Conservation (phyloP, 1,140 invertebrate genomes). For the Neuroterus valhalla region DNA sequence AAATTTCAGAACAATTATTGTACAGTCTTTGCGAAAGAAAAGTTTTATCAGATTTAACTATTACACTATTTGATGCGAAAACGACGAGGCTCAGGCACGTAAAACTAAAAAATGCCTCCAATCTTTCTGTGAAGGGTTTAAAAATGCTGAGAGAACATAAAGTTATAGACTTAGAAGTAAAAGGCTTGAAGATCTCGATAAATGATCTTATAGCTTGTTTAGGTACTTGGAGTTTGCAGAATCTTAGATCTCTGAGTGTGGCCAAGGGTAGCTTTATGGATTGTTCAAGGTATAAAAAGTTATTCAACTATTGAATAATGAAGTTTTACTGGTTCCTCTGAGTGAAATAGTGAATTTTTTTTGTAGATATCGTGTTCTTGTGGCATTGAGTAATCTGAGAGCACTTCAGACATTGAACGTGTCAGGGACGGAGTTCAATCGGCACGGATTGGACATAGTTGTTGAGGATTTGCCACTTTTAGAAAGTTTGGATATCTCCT, state of each 20-base stretch:
- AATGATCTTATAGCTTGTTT: constrained; percentile 83
- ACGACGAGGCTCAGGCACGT: constrained; percentile 80
- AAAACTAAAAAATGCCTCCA: constrained; percentile 76
- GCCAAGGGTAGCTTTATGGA: constrained; percentile 80
- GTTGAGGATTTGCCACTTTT: constrained; percentile 82
- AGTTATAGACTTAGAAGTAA: constrained; percentile 79
- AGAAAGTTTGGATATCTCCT: constrained; percentile 83
- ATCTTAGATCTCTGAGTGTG: constrained; percentile 81
- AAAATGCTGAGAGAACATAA: constrained; percentile 82
- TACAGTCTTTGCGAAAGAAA: constrained; percentile 79
- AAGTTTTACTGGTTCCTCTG: constrained; percentile 5
- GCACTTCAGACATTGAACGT: constrained; percentile 83
- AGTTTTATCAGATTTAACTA: constrained; percentile 79
- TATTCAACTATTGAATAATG: background rate
- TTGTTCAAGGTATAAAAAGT: constrained; percentile 68
- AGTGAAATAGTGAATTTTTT: constrained; percentile 42
- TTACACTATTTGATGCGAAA: constrained; percentile 81
- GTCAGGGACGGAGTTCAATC: constrained; percentile 84
- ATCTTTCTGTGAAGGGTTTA: constrained; percentile 80
- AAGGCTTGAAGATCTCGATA: constrained; percentile 79
- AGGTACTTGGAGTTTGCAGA: constrained; percentile 83
- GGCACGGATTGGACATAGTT: constrained; percentile 81
- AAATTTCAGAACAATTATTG: constrained; percentile 82
- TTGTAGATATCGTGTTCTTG: constrained; percentile 74
- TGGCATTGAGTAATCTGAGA: constrained; percentile 77